Evolutionary conservation across 1,140 invertebrate species (phyloP).

Genomic region (Harlomillsia oculata): DNA sequence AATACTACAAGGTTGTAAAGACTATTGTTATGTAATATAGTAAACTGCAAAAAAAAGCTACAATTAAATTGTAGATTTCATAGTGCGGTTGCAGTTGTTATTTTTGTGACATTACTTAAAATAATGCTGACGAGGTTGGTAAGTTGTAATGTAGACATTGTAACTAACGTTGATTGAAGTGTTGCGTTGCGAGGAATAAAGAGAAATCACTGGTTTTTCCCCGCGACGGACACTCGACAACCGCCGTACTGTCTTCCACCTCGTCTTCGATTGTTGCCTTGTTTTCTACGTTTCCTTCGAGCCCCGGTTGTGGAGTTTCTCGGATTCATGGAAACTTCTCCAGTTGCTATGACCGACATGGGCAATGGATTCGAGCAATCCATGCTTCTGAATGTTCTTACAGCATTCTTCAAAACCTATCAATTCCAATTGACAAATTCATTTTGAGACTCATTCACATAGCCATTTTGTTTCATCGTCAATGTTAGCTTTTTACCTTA

Average conservation of each 20-base stretch:
- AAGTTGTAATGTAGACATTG: too few species aligned
- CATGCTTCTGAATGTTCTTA: constrained; percentile 42
- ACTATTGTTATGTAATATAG: background rate
- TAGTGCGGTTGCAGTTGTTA: background rate
- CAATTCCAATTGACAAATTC: constrained; percentile 3
- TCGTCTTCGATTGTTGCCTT: constrained; percentile 18
- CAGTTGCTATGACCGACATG: constrained; percentile 37
- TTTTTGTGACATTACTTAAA: too few species aligned
- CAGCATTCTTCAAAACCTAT: constrained; percentile 41
- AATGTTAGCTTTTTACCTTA: constrained; percentile 35
- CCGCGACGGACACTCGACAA: constrained; percentile 24
- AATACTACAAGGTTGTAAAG: too few species aligned
- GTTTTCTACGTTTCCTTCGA: constrained; percentile 28
- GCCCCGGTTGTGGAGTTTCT: background rate
- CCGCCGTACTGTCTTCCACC: constrained; percentile 28
- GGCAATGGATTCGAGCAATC: constrained; percentile 44
- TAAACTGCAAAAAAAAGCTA: background rate
- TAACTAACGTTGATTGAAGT: background rate
- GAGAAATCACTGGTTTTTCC: constrained; percentile 24
- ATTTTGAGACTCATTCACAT: background rate
- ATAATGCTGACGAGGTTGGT: too few species aligned
- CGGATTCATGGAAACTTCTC: background rate
- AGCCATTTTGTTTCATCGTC: too few species aligned
- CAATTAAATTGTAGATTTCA: background rate
- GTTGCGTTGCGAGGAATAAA: background rate